Evolutionary conservation across 2,113 vertebrate genomes (phyloP).

Genomic region (Vanacampus margaritifer): DNA sequence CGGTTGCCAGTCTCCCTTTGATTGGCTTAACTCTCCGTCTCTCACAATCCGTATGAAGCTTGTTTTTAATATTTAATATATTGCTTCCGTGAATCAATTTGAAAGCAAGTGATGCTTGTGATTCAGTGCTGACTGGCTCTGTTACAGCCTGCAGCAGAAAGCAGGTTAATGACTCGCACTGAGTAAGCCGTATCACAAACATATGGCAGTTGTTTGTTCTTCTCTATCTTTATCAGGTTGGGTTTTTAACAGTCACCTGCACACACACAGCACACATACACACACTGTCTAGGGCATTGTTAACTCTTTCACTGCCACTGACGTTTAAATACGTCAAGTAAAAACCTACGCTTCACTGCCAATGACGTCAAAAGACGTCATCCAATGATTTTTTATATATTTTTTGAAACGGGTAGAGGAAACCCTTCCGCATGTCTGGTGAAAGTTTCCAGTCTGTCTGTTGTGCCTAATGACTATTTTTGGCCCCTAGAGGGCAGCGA

Average conservation of each 20-base stretch:
- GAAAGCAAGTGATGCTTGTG: constrained; percentile 1
- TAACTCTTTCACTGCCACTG: no score
- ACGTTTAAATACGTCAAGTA: no score
- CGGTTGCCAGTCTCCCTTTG: constrained; percentile 7
- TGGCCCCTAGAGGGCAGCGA: no score
- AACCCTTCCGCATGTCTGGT: no score
- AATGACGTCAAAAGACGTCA: no score
- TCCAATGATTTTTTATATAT: no score
- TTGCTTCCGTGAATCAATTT: neutral
- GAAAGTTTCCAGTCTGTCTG: no score
- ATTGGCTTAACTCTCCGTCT: neutral
- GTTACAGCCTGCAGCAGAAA: constrained; percentile 15
- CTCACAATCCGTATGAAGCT: neutral
- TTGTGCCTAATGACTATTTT: no score
- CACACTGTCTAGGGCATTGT: neutral
- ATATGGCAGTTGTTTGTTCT: constrained; percentile 10
- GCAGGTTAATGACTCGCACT: constrained; percentile 28
- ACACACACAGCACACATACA: neutral
- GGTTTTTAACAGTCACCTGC: constrained; percentile 43
- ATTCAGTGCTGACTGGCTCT: constrained; percentile 33
- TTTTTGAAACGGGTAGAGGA: no score
- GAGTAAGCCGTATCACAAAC: constrained; percentile 4
- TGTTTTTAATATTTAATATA: neutral
- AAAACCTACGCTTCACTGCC: no score
- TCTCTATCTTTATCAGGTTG: constrained; percentile 34